A percentile compares a stretch with the other conserved stretches of the same genome.
phyloP scores from a whole-genome alignment of 1,140 invertebrate genomes.

The Tachypleus tridentatus region DNA sequence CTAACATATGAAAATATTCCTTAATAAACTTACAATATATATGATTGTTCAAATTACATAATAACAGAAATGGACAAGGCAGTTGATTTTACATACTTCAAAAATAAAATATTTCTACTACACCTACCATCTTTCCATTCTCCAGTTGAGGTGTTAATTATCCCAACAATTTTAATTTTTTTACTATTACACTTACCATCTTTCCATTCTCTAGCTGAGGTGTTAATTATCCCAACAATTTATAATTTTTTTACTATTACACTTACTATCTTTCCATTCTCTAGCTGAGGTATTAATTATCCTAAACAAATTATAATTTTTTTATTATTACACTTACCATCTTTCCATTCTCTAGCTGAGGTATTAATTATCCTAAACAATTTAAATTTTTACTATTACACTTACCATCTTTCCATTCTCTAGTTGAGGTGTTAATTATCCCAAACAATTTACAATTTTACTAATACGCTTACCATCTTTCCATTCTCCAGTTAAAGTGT shows the following conservation, averaged over 20 bases:
- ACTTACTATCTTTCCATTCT: slow-evolving; percentile 90
- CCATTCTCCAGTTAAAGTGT: slow-evolving; percentile 92
- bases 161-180: too few relatives aligned
- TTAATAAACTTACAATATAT: too few relatives aligned
- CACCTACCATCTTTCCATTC: slow-evolving; percentile 90
- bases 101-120: too few relatives aligned
- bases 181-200: slow-evolving; percentile 77
- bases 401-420: slow-evolving; percentile 94
- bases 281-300: slow-evolving; percentile 91
- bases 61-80: too few relatives aligned
- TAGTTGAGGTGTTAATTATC: slow-evolving; percentile 87
- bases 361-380: slow-evolving; percentile 97
- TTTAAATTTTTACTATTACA: too few relatives aligned
- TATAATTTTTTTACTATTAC: too few relatives aligned
- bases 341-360: slow-evolving; percentile 93
- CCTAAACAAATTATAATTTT: too few relatives aligned
- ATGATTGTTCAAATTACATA: too few relatives aligned
- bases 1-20: too few relatives aligned
- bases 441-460: too few relatives aligned
- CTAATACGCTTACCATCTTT: slow-evolving; percentile 83
- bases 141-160: slow-evolving; percentile 88
- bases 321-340: too few relatives aligned
- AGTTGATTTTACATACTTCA: too few relatives aligned
- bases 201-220: slow-evolving; percentile 92
- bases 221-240: slow-evolving; percentile 96